Base-by-base conservation (phyloP, 2,113 vertebrate species). In the Agapornis roseicollis region DNA sequence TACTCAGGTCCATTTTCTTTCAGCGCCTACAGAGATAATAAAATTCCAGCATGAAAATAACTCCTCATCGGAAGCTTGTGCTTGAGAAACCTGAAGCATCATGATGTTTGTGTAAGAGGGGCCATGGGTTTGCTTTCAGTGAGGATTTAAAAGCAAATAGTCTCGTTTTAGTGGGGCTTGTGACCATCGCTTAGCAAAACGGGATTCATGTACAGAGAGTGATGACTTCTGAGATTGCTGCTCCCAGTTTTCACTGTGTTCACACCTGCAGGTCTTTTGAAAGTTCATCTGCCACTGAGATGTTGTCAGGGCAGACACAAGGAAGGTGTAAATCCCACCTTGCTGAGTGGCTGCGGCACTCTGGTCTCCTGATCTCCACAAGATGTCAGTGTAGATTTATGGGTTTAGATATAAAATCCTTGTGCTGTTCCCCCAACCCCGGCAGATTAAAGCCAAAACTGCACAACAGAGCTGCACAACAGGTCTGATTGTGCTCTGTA, bases 341-440 rank as follows among this genome's bases (percentile, higher is more conserved):
- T 22, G 25, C 60, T 2, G 2, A 11, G 49, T 24, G 35, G 55
- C 76, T 74, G 70, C 1, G 3, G n/a, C 42, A 6, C 55, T 84
- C 52, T 49, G 65, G n/a, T 92, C 88, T 68, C 63, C 8, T 44
- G 65, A 76, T 94, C 88, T 94, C 96, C 96, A 96, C 96, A 96
- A 97, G 96, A 89, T 97, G 96, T 97, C 96, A 97, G 94, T 97
- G 80, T 94, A 76, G 96, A 96, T 96, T 93, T 96, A 89, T 90
- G 84, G 73, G 90, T 93, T 93, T 93, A 89, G 70, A 65, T 80
- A 76, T 28, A 52, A 61, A 93, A 81, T 66, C 88, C 52, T 84
- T 33, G 9, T 64, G 55, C 79, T 68, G 71, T 85, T 77, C 49
- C 28, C 42, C 44, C 29, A 44, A 14, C 37, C 44, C 29, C 39